Conservation (phyloP, 2,888 invertebrate genomes). For the Elegia similella region DNA sequence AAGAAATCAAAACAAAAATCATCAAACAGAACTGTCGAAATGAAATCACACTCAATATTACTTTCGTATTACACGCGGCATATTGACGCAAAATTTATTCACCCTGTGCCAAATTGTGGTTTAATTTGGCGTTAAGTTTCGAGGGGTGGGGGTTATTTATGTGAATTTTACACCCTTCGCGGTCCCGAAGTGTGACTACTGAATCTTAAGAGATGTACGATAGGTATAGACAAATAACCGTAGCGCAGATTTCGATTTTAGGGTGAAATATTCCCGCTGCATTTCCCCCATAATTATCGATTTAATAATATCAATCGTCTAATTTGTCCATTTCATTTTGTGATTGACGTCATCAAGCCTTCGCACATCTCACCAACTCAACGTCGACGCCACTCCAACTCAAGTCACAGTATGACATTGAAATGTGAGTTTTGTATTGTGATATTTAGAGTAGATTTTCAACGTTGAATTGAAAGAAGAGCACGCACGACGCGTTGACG, state of each 20-base stretch:
- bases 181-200: constrained; percentile 4
- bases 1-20: background rate
- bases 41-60: constrained; percentile 38
- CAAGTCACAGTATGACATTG: too few species aligned
- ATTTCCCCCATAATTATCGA: too few species aligned
- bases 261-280: too few species aligned
- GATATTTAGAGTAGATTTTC: too few species aligned
- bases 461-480: too few species aligned
- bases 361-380: too few species aligned
- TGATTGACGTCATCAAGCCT: too few species aligned
- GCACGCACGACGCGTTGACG: too few species aligned
- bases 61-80: constrained; percentile 43
- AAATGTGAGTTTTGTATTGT: too few species aligned
- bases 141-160: constrained; percentile 45
- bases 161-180: constrained; percentile 22
- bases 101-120: constrained; percentile 65
- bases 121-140: constrained; percentile 69
- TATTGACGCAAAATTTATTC: constrained; percentile 66
- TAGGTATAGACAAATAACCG: background rate
- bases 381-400: too few species aligned
- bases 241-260: background rate
- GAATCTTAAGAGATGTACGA: background rate
- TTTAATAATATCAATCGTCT: too few species aligned
- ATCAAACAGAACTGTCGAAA: constrained; percentile 7
- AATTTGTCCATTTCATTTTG: too few species aligned